Evolutionary conservation across 2,888 invertebrate species (phyloP).

Genomic region (Camptogramma bilineatum): DNA sequence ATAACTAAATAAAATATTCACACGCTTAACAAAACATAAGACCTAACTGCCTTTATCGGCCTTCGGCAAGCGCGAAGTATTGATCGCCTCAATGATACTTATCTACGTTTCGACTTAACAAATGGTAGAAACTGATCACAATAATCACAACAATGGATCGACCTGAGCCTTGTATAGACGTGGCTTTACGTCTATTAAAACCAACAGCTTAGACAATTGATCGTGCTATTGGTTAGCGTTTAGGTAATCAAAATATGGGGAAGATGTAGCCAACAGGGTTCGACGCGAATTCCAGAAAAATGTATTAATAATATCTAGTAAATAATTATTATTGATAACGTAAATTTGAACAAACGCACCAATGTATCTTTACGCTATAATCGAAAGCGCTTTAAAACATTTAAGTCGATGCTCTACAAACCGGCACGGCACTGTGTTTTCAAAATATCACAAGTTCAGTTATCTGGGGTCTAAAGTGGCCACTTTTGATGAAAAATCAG

Average conservation of each 20-base stretch:
- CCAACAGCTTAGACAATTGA: conserved; percentile 2
- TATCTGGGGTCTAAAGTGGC: too few relatives aligned
- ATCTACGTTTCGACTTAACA: conserved; percentile 16
- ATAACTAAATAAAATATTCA: conserved; percentile 40
- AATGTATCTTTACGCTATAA: neutral
- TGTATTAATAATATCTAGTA: too few relatives aligned
- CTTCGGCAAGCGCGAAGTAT: conserved; percentile 12
- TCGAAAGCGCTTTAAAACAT: neutral
- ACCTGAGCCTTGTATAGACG: conserved; percentile 19
- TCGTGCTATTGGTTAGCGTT: neutral
- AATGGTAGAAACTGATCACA: conserved; percentile 38
- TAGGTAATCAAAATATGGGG: neutral
- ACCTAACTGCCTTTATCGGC: conserved; percentile 17
- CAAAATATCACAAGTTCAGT: neutral
- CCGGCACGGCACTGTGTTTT: too few relatives aligned
- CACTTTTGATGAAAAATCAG: too few relatives aligned
- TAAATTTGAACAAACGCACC: neutral
- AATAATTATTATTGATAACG: neutral
- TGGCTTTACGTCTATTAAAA: neutral
- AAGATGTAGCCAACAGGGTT: neutral
- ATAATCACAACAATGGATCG: conserved; percentile 45
- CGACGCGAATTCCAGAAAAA: neutral
- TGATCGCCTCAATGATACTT: conserved; percentile 22
- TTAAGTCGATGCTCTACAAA: neutral
- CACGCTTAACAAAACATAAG: conserved; percentile 36